A percentile compares a stretch with the other conserved stretches of the same genome.
phyloP scores from a whole-genome alignment of 2,888 invertebrate species.

The Plusia festucae region DNA sequence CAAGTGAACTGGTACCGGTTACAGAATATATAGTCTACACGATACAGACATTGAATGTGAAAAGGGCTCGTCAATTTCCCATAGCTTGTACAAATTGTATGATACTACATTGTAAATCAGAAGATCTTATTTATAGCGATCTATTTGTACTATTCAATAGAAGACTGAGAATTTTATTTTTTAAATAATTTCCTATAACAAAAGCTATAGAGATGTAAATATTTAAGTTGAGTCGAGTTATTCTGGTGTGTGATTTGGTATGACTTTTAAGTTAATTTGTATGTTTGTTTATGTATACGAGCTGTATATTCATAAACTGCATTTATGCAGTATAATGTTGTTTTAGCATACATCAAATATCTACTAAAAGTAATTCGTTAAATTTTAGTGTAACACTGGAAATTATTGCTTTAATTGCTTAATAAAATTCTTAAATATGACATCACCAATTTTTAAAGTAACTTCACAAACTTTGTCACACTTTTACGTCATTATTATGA shows the following conservation, averaged over 20 bases:
- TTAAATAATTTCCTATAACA: constrained; percentile 76
- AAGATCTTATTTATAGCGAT: constrained; percentile 79
- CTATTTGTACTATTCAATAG: constrained; percentile 83
- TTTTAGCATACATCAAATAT: constrained; percentile 62
- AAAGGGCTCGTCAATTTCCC: constrained; percentile 67
- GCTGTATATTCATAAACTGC: constrained; percentile 68
- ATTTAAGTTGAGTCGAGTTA: constrained; percentile 63
- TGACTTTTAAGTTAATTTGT: constrained; percentile 60
- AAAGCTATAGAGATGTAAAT: constrained; percentile 65
- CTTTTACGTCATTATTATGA: constrained; percentile 39
- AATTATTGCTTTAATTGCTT: constrained; percentile 66
- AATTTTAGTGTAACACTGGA: constrained; percentile 60
- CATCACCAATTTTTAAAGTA: constrained; percentile 60
- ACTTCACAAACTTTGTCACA: constrained; percentile 63
- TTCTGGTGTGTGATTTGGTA: constrained; percentile 52
- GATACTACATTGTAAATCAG: constrained; percentile 75
- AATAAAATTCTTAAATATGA: constrained; percentile 60
- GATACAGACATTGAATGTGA: constrained; percentile 15
- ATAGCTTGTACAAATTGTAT: constrained; percentile 81
- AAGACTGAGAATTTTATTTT: constrained; percentile 86
- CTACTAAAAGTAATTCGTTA: constrained; percentile 57
- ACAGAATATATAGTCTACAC: constrained; percentile 8
- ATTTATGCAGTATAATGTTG: constrained; percentile 56
- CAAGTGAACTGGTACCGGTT: not conserved
- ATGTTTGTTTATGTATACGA: constrained; percentile 66